phyloP scores from a whole-genome alignment of 2,113 vertebrate genomes.

The Catharus bicknelli region DNA sequence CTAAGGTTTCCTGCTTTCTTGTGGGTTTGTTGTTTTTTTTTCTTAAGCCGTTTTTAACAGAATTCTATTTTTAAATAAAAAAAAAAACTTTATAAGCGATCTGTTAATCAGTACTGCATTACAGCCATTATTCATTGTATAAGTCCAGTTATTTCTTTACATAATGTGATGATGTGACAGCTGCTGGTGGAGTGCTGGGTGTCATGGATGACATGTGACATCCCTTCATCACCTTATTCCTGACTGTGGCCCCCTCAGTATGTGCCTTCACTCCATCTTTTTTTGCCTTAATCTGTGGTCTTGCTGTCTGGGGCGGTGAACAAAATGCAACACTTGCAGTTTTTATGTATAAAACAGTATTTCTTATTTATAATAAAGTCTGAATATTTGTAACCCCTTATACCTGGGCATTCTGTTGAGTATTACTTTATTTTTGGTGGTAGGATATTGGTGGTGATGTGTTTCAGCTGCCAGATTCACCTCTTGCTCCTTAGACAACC shows the following conservation, averaged over 20 bases:
- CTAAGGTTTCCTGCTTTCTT: conserved; percentile 39
- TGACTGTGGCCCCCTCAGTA: conserved; percentile 57
- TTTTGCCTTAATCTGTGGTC: conserved; percentile 75
- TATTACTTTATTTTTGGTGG: conserved; percentile 2
- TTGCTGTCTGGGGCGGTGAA: conserved; percentile 73
- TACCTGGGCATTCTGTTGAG: conserved; percentile 54
- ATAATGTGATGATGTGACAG: conserved; percentile 45
- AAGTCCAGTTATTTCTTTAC: conserved; percentile 69
- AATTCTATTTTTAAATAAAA: conserved; percentile 78
- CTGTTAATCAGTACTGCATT: conserved; percentile 70
- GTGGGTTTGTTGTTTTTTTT: neutral
- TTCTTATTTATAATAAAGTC: conserved; percentile 98
- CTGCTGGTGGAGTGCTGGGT: conserved; percentile 62
- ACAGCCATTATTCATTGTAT: conserved; percentile 72
- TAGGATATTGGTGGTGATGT: neutral
- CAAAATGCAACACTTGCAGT: conserved; percentile 80
- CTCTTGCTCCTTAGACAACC: neutral
- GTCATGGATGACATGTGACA: neutral
- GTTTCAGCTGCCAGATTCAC: neutral
- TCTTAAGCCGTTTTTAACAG: conserved; percentile 71
- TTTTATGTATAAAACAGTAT: conserved; percentile 95
- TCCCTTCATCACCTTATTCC: conserved; percentile 38
- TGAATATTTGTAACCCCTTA: conserved; percentile 87
- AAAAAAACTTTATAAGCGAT: conserved; percentile 62
- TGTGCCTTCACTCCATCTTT: conserved; percentile 72